Base-by-base conservation (phyloP, 2,888 invertebrate species). In the Panorpa germanica region DNA sequence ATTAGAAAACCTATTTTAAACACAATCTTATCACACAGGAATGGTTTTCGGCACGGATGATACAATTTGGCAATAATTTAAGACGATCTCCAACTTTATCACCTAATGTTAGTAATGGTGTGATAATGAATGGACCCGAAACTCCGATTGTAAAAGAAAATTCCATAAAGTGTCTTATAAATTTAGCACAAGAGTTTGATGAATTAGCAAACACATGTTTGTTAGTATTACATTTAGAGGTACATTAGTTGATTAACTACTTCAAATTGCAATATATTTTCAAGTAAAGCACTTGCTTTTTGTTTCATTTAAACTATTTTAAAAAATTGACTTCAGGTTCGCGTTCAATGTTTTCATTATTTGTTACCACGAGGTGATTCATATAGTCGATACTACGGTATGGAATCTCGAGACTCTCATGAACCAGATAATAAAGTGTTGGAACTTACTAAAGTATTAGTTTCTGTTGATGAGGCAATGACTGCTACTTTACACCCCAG, bases 291-390 rank as follows among this genome's bases (percentile, higher is more conserved):
- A 13, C 11, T 16, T 22, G 14, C 33, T 32, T 26, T 27, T 5
- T 22, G 27, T 29, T n/a, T 12, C 14, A 28, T 28, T 28, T 15
- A n/a, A 27, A 25, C 15, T 33, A 25, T 20, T 14, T 22, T 33
- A 10, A 24, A 13, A 22, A 11, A 28, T 32, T 12, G 50, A 38
- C 53, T 60, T 31, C 43, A 75, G 74, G 69, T 81, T 35, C 68
- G 91, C 34, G 90, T 95, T 24, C 90, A 91, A 50, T 95, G 93
- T 54, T 93, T 95, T 60, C 86, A 86, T 59, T 90, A 88, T 57
- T 60, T 95, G 39, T 64, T 65, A 2, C 60, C 75, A 4, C n/a
- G n/a, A n/a, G n/a, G n/a, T n/a, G n/a, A n/a, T n/a, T n/a, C n/a
- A n/a, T n/a, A n/a, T n/a, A n/a, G n/a, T n/a, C n/a, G n/a, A n/a